Base-by-base conservation (phyloP, 2,888 invertebrate genomes). In the Drosophila hamatofila region DNA sequence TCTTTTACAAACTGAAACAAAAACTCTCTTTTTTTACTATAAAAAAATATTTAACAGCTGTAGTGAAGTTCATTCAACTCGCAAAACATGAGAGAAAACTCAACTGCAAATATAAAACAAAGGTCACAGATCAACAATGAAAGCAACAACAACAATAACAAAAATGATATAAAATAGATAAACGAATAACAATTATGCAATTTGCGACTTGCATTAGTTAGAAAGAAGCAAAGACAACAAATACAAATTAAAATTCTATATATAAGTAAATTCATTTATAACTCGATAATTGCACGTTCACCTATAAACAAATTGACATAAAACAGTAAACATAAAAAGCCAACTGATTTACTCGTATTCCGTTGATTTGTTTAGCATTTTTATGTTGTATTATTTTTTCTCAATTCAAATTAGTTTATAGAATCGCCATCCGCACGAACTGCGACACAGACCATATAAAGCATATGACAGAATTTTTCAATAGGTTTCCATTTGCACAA, bases 261-360 rank as follows among this genome's bases (percentile, higher is more conserved):
- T 9, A 86, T 71, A 68, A 72, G 62, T 39, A 16, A 16, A 61
- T n/a, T n/a, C n/a, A 62, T 44, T 69, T 49, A 52, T 51, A 64
- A 85, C 64, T 71, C 70, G 80, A 82, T 80, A 88, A 88, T 83
- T 83, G 88, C 88, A 88, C 86, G 88, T 83, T 76, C 79, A 51
- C 3, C 52, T 51, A 59, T 42, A 52, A 21, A 66, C 14, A 39
- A 49, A 57, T 25, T 16, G 2, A 69, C 39, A n/a, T 5, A 3
- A 51, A 52, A 27, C n/a, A 49, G 39, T 12, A 55, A 54, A 33
- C 41, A 56, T 35, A 33, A 51, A 70, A 67, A 30, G n/a, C 14
- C 35, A 66, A 78, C 72, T 76, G 77, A 60, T 54, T 76, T 63
- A 60, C 59, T 64, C 58, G 52, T 55, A 48, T 56, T 55, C 14